These are phyloP conservation scores for Anarrhichthys ocellatus DNA, from an alignment of 2,113 vertebrate species.

Conservation along the genomic window DNA sequence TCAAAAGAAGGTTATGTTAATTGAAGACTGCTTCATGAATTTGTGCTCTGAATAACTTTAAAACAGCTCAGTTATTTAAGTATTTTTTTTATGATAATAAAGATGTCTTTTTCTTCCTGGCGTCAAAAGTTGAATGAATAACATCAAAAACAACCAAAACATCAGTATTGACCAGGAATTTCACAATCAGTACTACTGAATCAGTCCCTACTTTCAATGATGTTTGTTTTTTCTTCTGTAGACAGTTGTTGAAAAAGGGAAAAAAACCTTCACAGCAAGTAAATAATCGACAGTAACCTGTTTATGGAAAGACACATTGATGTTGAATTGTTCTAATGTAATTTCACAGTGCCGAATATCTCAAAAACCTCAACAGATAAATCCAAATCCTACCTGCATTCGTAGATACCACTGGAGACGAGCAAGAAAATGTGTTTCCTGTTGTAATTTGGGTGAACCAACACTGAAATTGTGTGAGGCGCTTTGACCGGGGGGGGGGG, in stretches of 20 bases:
- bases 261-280: neutral
- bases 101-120: neutral
- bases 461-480: neutral
- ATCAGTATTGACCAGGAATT: neutral
- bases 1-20: neutral
- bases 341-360: neutral
- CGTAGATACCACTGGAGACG: neutral
- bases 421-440: neutral
- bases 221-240: neutral
- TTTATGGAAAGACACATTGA: neutral
- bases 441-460: slow-evolving; percentile 19
- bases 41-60: neutral
- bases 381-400: neutral
- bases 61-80: neutral
- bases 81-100: neutral
- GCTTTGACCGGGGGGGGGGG: slow-evolving; percentile 4
- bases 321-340: neutral
- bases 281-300: neutral
- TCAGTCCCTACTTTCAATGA: neutral
- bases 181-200: neutral
- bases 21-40: neutral
- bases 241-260: neutral
- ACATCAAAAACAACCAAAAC: neutral
- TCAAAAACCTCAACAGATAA: neutral
- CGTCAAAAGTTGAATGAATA: neutral